Evolutionary conservation across 1,140 invertebrate genomes (phyloP).

Genomic region (Drosophila cardini): DNA sequence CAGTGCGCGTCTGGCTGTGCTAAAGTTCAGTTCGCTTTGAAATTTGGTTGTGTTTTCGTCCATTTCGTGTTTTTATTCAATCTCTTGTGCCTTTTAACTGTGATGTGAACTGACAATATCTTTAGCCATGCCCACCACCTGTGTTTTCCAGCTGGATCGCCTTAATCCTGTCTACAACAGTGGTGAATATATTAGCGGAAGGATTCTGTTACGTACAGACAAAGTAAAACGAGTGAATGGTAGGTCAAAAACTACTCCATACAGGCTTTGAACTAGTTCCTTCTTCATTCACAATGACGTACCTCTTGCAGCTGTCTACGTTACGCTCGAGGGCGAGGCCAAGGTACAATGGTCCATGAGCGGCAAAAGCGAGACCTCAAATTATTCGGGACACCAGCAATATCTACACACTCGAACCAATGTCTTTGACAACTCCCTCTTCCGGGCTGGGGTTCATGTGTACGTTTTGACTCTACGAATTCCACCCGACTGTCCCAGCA

Average conservation of each 20-base stretch:
- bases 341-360: constrained; percentile 84
- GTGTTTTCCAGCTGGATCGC: constrained; percentile 81
- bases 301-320: constrained; percentile 70
- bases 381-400: constrained; percentile 79
- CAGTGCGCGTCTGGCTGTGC: constrained; percentile 80
- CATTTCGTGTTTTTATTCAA: constrained; percentile 1
- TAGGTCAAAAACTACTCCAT: constrained; percentile 35
- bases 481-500: constrained; percentile 87
- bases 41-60: constrained; percentile 24
- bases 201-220: constrained; percentile 75
- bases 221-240: constrained; percentile 82
- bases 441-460: constrained; percentile 86
- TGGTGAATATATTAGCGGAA: constrained; percentile 78
- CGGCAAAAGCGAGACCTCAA: constrained; percentile 79
- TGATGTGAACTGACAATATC: constrained; percentile 22
- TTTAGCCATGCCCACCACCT: constrained; percentile 75
- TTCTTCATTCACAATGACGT: not conserved
- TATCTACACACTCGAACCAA: constrained; percentile 81
- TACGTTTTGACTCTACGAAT: constrained; percentile 85
- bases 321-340: constrained; percentile 79
- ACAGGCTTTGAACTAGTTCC: too few species aligned
- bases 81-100: constrained; percentile 10
- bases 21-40: constrained; percentile 57
- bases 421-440: constrained; percentile 84
- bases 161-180: constrained; percentile 78